Base-by-base conservation (phyloP, 1,140 invertebrate genomes). In the Drosophila kepulauana region DNA sequence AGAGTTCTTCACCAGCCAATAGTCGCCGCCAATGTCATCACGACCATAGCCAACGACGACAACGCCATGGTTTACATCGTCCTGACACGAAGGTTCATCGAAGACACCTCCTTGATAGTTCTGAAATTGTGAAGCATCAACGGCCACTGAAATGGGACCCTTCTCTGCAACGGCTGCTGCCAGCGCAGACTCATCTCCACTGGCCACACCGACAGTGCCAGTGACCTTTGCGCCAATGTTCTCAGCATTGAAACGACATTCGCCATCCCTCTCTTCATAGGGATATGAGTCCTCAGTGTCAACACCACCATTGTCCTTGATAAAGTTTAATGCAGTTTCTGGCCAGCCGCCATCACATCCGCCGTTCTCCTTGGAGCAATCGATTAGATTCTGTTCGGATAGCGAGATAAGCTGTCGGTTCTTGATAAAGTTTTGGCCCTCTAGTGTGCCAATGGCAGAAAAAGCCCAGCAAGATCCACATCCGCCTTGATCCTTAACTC, bases 401-500 rank as follows among this genome's bases (percentile, higher is more conserved):
- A 99, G 94, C 2, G 96, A 97, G 1, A 97, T 93, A 1, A 98
- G 93, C 61, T 94, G 93, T 59, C 94, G 94, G 41, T 93, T 94
- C 64, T 94, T 94, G 28, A 94, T 93, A 70, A 94, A 94, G 65
- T 94, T 92, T 86, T 96, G 96, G 20, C 96, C 96, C 93, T 97
- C 96, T 45, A 97, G 92, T 1, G 97, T 94, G 10, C 96, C 99
- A 81, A 98, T 99, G 3, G 96, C 93, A 74, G 96, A 97, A 93
- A 99, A 99, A 68, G 97, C 95, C 97, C 97, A 99, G 93, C 97
- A 98, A 1, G 97, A 97, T 57, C 98, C 97, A 20, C 16, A 20
- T 20, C 16, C 16, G 16, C 16, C 16, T n/a, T n/a, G n/a, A n/a
- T n/a, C n/a, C n/a, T n/a, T n/a, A n/a, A n/a, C n/a, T n/a, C n/a